Percentiles rank a stretch among this genome's conserved stretches.
Conservation (phyloP, 2,888 invertebrate genomes). For the Lycaena phlaeas region DNA sequence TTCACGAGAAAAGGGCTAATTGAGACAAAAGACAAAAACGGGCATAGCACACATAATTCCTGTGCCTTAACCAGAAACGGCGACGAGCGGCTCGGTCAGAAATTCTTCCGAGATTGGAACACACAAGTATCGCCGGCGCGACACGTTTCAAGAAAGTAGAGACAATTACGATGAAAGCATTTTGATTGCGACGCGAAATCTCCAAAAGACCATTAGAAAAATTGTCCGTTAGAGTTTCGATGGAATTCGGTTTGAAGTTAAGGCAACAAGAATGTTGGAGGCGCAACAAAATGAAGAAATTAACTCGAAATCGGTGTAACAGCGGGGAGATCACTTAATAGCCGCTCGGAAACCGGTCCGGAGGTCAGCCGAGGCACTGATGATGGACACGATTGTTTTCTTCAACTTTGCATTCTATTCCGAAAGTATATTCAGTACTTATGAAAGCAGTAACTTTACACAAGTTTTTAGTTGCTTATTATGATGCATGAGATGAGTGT, state of each 20-base stretch:
- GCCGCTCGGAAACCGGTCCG: constrained; percentile 43
- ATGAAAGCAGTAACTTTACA: constrained; percentile 1
- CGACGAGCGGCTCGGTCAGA: neutral
- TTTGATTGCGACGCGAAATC: constrained; percentile 28
- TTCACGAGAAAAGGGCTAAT: neutral
- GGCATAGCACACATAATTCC: constrained; percentile 6
- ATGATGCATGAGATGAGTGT: no score
- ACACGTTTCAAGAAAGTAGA: constrained; percentile 15
- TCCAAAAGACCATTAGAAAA: constrained; percentile 53
- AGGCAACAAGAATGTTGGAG: constrained; percentile 31
- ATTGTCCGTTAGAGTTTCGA: constrained; percentile 47
- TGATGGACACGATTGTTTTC: constrained; percentile 36
- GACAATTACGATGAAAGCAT: constrained; percentile 32
- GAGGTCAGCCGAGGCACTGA: constrained; percentile 36
- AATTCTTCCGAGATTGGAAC: constrained; percentile 13
- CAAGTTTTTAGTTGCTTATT: no score
- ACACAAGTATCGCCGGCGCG: constrained; percentile 10
- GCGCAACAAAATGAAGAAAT: constrained; percentile 62
- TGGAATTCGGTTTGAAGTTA: constrained; percentile 23
- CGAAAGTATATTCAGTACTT: constrained; percentile 7
- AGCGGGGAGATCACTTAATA: constrained; percentile 59
- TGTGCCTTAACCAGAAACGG: neutral
- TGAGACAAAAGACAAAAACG: constrained; percentile 1
- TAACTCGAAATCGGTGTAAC: constrained; percentile 60
- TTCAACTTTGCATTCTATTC: constrained; percentile 23